These are phyloP conservation scores for Larimichthys crocea DNA, from an alignment of 2,113 vertebrate genomes.

Conservation along the genomic window DNA sequence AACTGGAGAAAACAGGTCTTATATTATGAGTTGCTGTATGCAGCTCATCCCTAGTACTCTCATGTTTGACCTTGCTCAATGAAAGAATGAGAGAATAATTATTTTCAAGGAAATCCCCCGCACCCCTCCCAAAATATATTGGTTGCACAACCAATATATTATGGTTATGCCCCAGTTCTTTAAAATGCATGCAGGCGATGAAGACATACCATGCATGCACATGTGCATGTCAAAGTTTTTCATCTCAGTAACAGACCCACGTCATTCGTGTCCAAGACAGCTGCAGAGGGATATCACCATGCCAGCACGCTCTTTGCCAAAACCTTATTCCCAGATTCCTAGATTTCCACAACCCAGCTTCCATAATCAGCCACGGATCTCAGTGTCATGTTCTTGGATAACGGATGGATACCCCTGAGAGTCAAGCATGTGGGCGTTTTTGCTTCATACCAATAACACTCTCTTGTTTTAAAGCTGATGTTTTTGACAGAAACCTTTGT, in stretches of 20 bases:
- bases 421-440: constrained; percentile 54
- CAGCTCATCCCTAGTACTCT: constrained; percentile 14
- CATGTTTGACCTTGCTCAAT: constrained; percentile 22
- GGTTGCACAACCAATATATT: not conserved
- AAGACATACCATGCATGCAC: not conserved
- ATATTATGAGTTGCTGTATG: constrained; percentile 23
- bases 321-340: constrained; percentile 78
- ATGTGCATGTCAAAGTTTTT: constrained; percentile 37
- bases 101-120: constrained; percentile 1
- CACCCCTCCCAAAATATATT: not conserved
- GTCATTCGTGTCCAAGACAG: constrained; percentile 68
- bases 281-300: constrained; percentile 67
- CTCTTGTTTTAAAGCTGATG: constrained; percentile 45
- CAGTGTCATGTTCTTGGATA: constrained; percentile 69
- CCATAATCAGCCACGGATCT: constrained; percentile 70
- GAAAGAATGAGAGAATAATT: constrained; percentile 22
- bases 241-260: constrained; percentile 57
- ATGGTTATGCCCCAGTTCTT: not conserved
- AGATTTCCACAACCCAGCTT: constrained; percentile 73
- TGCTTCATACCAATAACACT: constrained; percentile 45
- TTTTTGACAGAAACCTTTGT: constrained; percentile 51
- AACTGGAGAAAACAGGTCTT: constrained; percentile 58
- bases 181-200: not conserved
- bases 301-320: constrained; percentile 58
- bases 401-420: constrained; percentile 57